Evolutionary conservation across 2,888 invertebrate species (phyloP).

Genomic region (Leucophenga maculata): DNA sequence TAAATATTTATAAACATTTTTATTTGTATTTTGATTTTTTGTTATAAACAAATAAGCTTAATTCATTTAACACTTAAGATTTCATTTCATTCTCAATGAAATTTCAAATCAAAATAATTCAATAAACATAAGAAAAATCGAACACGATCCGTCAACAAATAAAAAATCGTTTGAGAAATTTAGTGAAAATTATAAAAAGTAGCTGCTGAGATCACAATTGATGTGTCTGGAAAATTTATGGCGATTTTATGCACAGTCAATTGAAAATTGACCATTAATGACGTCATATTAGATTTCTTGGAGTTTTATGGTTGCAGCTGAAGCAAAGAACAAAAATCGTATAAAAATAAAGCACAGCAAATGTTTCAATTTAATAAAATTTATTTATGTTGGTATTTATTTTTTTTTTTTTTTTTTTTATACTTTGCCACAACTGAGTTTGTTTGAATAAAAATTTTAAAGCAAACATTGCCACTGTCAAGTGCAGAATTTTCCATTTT

Average conservation of each 20-base stretch:
- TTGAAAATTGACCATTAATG: constrained; percentile 29
- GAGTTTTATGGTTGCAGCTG: constrained; percentile 10
- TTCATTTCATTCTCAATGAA: too few species aligned
- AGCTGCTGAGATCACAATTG: constrained; percentile 35
- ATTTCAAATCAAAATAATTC: too few species aligned
- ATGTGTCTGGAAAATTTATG: neutral
- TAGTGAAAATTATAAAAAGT: constrained; percentile 26
- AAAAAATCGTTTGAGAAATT: neutral
- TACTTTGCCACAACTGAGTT: neutral
- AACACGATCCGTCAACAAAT: constrained; percentile 57
- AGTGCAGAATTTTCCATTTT: neutral
- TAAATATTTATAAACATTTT: neutral
- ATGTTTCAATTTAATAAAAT: neutral
- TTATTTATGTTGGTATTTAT: neutral
- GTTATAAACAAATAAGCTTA: constrained; percentile 44
- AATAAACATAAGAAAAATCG: constrained; percentile 47
- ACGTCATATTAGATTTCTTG: constrained; percentile 28
- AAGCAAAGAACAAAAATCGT: neutral
- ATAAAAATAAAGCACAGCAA: neutral
- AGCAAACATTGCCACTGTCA: neutral
- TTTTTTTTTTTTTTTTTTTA: neutral
- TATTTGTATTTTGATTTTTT: neutral
- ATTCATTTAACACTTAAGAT: too few species aligned
- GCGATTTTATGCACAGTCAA: too few species aligned
- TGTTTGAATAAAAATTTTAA: neutral